Evolutionary conservation across 2,113 vertebrate species (phyloP).

Genomic region (Caretta caretta): DNA sequence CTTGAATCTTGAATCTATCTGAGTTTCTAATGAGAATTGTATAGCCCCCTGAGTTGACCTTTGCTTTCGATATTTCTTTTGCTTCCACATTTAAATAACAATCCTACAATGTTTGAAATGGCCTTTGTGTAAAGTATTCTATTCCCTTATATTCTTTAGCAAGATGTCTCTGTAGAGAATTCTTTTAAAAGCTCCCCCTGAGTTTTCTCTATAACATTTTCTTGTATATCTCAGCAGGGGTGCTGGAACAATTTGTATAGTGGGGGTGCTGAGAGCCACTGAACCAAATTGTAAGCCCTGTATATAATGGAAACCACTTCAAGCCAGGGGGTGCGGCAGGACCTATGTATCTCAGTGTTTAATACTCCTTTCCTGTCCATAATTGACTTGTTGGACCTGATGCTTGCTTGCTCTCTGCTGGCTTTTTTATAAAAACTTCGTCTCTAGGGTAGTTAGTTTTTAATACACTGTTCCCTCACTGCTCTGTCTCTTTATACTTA

Average conservation of each 20-base stretch:
- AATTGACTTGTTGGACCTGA: not conserved
- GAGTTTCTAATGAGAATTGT: conserved; percentile 4
- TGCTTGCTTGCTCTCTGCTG: not conserved
- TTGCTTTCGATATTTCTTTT: not conserved
- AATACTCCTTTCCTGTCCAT: not conserved
- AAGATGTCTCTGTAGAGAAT: conserved; percentile 52
- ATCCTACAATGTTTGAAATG: not conserved
- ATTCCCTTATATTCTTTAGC: too few species aligned
- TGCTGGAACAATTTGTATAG: too few species aligned
- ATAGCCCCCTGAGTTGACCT: not conserved
- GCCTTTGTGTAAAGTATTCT: conserved; percentile 7
- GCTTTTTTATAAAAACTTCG: not conserved
- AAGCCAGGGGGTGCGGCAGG: too few species aligned
- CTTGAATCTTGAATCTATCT: not conserved
- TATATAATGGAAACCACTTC: too few species aligned
- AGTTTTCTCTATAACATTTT: not conserved
- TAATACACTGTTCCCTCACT: conserved; percentile 14
- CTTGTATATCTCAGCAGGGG: not conserved
- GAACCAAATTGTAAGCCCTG: too few species aligned
- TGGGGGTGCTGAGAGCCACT: too few species aligned
- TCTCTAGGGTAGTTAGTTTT: not conserved
- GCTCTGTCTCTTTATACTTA: conserved; percentile 32
- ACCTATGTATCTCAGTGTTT: not conserved
- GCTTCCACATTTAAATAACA: not conserved
- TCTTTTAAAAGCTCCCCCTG: not conserved